Conservation (phyloP, 2,113 vertebrate species). For the Spheniscus mendiculus region DNA sequence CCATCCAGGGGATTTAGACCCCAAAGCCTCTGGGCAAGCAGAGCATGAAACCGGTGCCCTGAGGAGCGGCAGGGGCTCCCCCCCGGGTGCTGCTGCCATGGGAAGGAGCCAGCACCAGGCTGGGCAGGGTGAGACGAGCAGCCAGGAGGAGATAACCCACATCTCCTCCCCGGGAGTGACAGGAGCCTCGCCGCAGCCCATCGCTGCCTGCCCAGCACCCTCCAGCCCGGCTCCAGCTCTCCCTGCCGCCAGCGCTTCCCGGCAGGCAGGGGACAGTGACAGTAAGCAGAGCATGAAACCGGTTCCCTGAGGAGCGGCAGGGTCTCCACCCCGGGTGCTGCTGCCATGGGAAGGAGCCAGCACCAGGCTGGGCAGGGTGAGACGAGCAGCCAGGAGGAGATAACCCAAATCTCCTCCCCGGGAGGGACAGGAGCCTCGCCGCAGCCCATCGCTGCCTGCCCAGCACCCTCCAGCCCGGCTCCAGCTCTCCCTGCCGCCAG, state of each 20-base stretch:
- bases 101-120: neutral
- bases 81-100: rapidly evolving
- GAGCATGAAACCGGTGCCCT: neutral
- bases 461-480: neutral
- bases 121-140: neutral
- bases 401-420: neutral
- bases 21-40: neutral
- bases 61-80: neutral
- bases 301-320: neutral
- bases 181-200: neutral
- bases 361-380: neutral
- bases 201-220: rapidly evolving
- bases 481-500: neutral
- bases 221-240: neutral
- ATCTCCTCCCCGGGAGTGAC: neutral
- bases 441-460: rapidly evolving
- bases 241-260: neutral
- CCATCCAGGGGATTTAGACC: neutral
- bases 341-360: neutral
- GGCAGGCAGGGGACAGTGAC: neutral
- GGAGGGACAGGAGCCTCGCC: rapidly evolving
- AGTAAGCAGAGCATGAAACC: neutral
- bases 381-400: neutral
- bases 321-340: no score
- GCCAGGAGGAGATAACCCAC: neutral